A percentile compares a stretch with the other conserved stretches of the same genome.
phyloP scores from a whole-genome alignment of 2,113 vertebrate species.

The Astur gentilis region DNA sequence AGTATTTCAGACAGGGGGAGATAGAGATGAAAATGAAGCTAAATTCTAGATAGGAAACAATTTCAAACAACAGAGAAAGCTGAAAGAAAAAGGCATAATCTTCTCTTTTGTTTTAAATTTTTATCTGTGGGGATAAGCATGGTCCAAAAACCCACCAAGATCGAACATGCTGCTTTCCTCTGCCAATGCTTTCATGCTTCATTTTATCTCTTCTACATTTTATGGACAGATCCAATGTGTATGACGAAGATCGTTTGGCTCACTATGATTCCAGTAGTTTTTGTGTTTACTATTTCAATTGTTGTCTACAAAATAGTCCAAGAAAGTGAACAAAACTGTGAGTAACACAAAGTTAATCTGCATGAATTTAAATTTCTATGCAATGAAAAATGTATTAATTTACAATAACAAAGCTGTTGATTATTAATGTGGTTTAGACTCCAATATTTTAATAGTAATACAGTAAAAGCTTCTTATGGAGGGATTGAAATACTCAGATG shows the following conservation, averaged over 20 bases:
- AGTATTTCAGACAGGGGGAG: not conserved
- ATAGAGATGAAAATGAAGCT: not conserved
- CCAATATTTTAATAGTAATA: not conserved
- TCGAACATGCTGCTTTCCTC: not conserved
- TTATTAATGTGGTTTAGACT: not conserved
- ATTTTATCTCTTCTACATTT: slow-evolving; percentile 18
- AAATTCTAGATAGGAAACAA: not conserved
- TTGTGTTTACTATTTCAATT: slow-evolving; percentile 38
- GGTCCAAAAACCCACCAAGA: not conserved
- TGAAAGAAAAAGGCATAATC: not conserved
- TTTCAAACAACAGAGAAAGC: not conserved
- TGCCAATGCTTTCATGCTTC: not conserved
- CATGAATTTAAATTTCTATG: not conserved
- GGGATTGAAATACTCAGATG: not conserved
- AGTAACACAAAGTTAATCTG: slow-evolving; percentile 29
- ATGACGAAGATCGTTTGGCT: slow-evolving; percentile 67
- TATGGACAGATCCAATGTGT: slow-evolving; percentile 62
- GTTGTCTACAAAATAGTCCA: slow-evolving; percentile 64
- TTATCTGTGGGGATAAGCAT: not conserved
- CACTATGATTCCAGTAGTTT: slow-evolving; percentile 59
- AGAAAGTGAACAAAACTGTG: slow-evolving; percentile 55
- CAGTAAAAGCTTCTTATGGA: not conserved
- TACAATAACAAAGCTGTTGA: not conserved
- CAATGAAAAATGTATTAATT: not conserved
- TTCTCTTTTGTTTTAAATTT: not conserved